phyloP scores from a whole-genome alignment of 1,140 invertebrate species.

The Cotesia typhae region DNA sequence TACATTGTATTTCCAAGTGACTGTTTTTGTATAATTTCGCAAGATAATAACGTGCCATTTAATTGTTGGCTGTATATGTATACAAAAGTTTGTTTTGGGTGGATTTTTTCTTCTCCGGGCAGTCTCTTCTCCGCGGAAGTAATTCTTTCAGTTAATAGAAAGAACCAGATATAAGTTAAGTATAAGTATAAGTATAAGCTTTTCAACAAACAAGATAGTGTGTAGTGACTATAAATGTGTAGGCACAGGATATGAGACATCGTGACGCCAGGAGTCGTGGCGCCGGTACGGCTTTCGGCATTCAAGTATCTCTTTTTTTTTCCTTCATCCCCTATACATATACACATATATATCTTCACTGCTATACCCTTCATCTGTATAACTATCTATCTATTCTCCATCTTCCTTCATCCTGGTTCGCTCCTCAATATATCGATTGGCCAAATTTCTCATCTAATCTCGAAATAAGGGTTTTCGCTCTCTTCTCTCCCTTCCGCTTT shows the following conservation, averaged over 20 bases:
- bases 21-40: too few relatives aligned
- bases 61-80: too few relatives aligned
- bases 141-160: too few relatives aligned
- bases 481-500: neutral
- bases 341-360: neutral
- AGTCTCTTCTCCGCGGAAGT: too few relatives aligned
- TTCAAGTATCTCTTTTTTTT: constrained; percentile 4
- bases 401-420: constrained; percentile 1
- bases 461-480: neutral
- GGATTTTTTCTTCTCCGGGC: too few relatives aligned
- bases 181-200: too few relatives aligned
- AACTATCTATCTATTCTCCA: too few relatives aligned
- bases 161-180: too few relatives aligned
- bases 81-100: too few relatives aligned
- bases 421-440: constrained; percentile 29
- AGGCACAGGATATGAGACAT: constrained; percentile 22
- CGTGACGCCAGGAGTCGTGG: constrained; percentile 37
- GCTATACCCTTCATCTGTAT: neutral
- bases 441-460: neutral
- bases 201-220: too few relatives aligned
- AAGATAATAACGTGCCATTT: too few relatives aligned
- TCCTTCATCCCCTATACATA: neutral
- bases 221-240: constrained; percentile 6
- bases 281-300: constrained; percentile 32
- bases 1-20: too few relatives aligned